phyloP scores from a whole-genome alignment of 2,888 invertebrate genomes.

The Brachypalpus laphriformis region DNA sequence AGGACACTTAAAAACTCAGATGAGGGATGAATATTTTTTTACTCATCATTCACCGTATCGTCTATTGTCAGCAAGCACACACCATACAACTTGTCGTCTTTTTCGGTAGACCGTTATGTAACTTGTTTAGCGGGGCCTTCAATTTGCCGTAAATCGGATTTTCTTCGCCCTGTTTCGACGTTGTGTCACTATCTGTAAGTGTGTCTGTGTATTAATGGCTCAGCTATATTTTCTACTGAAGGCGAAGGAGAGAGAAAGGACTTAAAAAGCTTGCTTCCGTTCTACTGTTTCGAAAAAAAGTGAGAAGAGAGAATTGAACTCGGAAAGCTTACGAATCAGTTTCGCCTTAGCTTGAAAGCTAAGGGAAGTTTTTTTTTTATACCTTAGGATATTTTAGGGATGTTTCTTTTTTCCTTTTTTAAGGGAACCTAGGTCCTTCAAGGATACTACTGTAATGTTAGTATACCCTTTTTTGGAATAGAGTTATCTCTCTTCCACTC shows the following conservation, averaged over 20 bases:
- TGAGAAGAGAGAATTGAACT: conserved; percentile 10
- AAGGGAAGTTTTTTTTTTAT: not conserved
- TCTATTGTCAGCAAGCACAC: conserved; percentile 70
- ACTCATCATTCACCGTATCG: conserved; percentile 65
- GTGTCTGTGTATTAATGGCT: conserved; percentile 2
- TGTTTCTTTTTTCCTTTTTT: not conserved
- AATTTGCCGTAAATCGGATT: conserved; percentile 70
- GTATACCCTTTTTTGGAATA: conserved; percentile 61
- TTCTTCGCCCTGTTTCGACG: conserved; percentile 56
- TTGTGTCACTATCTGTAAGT: conserved; percentile 27
- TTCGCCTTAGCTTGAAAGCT: conserved; percentile 43
- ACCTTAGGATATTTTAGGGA: not conserved
- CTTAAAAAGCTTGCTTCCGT: conserved; percentile 20
- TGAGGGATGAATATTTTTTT: conserved; percentile 38
- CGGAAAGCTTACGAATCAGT: conserved; percentile 4
- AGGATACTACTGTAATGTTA: conserved; percentile 58
- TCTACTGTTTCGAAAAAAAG: not conserved
- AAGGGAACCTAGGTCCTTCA: conserved; percentile 55
- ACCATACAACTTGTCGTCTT: conserved; percentile 63
- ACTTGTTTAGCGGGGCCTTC: conserved; percentile 71
- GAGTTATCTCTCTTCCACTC: not conserved
- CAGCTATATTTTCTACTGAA: not conserved
- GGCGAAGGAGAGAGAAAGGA: conserved; percentile 44
- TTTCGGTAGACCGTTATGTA: conserved; percentile 73
- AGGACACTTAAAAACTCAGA: conserved; percentile 37